Conservation (phyloP, 2,113 vertebrate species). For the Elaphurus davidianus region DNA sequence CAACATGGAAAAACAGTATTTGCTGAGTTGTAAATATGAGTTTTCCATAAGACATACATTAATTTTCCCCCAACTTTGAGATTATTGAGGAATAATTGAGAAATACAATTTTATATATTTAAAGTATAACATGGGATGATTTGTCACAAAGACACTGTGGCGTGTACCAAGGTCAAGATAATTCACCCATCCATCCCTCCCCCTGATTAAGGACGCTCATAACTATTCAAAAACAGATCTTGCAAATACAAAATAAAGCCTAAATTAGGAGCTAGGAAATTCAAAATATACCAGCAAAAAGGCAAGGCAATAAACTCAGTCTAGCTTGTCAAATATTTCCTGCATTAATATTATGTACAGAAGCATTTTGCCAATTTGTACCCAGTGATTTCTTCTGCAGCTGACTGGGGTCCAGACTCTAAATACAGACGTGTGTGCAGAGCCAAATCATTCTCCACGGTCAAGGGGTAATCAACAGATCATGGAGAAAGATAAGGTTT, state of each 20-base stretch:
- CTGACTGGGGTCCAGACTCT: constrained; percentile 79
- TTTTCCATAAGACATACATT: constrained; percentile 74
- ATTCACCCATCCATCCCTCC: background rate
- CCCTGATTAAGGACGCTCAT: constrained; percentile 14
- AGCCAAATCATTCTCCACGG: constrained; percentile 80
- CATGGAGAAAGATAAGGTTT: constrained; percentile 90
- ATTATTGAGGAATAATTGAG: background rate
- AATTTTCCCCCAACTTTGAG: background rate
- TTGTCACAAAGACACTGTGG: background rate
- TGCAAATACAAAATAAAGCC: constrained; percentile 78
- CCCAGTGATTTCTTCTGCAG: constrained; percentile 84
- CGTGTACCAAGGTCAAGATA: background rate
- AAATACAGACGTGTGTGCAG: constrained; percentile 88
- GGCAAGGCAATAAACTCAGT: constrained; percentile 86
- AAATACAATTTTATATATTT: background rate
- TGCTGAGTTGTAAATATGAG: constrained; percentile 74
- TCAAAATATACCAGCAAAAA: constrained; percentile 82
- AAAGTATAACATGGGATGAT: background rate
- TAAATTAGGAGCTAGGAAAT: constrained; percentile 65
- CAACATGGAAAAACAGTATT: constrained; percentile 56
- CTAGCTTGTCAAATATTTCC: constrained; percentile 86
- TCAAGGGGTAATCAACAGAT: constrained; percentile 83
- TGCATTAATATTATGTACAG: constrained; percentile 87
- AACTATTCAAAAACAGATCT: constrained; percentile 78
- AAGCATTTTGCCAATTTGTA: constrained; percentile 86